Evolutionary conservation across 2,888 invertebrate species (phyloP).

Genomic region (Caenorhabditis imperialis): DNA sequence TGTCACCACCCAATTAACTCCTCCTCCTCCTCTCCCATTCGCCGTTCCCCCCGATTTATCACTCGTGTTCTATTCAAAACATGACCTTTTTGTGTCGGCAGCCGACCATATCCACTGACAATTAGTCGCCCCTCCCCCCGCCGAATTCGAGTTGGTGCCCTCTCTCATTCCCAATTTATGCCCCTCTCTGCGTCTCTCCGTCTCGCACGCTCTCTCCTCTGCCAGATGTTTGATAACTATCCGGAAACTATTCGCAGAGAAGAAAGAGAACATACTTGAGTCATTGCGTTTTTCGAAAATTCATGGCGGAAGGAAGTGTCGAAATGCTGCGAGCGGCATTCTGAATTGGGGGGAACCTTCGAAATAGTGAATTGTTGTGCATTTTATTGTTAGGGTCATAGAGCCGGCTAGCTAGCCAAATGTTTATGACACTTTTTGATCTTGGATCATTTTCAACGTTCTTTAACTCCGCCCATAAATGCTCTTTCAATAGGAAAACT

Average conservation of each 20-base stretch:
- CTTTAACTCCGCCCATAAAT: too few relatives aligned
- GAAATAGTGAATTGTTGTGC: too few relatives aligned
- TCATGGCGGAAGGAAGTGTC: conserved; percentile 5
- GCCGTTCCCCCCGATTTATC: conserved; percentile 32
- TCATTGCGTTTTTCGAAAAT: conserved; percentile 18
- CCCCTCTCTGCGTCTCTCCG: conserved; percentile 20
- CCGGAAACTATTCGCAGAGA: conserved; percentile 24
- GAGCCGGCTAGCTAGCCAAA: too few relatives aligned
- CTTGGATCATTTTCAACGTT: too few relatives aligned
- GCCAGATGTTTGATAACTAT: conserved; percentile 48
- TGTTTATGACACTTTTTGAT: too few relatives aligned
- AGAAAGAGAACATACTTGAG: background rate
- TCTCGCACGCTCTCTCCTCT: conserved; percentile 12
- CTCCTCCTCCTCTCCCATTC: background rate
- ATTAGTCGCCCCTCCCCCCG: conserved; percentile 12
- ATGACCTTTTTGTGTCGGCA: conserved; percentile 42
- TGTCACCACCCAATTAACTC: conserved; percentile 33
- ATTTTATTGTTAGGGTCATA: too few relatives aligned
- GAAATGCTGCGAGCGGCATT: background rate
- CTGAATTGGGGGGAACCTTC: too few relatives aligned
- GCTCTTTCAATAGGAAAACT: too few relatives aligned
- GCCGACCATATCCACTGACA: conserved; percentile 38
- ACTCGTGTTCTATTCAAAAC: conserved; percentile 28
- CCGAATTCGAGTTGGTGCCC: too few relatives aligned
- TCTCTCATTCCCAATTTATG: conserved; percentile 42